Base-by-base conservation (phyloP, 35 echinoderm and acorn worm species). In the Patiria miniata region DNA sequence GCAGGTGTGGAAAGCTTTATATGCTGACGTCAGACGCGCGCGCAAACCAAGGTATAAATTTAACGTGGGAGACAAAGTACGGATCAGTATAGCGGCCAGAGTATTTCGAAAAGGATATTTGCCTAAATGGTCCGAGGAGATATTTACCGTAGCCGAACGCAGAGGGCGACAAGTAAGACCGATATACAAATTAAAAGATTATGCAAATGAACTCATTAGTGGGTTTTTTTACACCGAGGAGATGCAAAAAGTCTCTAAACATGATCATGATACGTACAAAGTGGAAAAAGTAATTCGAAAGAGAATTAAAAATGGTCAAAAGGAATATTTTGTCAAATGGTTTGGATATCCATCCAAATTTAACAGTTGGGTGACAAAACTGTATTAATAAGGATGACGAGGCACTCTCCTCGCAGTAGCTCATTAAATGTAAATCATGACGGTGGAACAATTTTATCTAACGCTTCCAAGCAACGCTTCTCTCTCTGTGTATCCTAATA, bases 181-280 rank as follows among this genome's bases (percentile, higher is more conserved):
- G 1, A 50, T 91, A 42, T 86, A 91, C 39, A 2, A 33, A 55
- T 30, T 91, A n/a, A 91, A 85, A 55, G 89, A 91, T 85, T 85
- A 78, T 23, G 68, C 23, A 29, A 68, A 69, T 50, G 55, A 91
- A 39, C 2, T 33, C 1, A 30, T 91, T 1, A n/a, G 58, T 80
- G 82, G 89, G 29, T 61, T 52, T 0, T 91, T 91, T 86, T 79
- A 85, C 39, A 69, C 79, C 21, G 60, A 84, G 23, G 89, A 91
- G 61, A 19, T 91, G 30, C 89, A 91, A 85, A 84, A 68, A 80
- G 51, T 91, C 4, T 52, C 39, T 0, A 86, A 86, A 81, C 7
- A 0, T 32, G 76, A 85, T 77, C n/a, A n/a, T n/a, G 50, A 79
- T 34, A 37, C 56, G 1, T 85, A 91, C 61, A 40, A 76, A 37